Base-by-base conservation (phyloP, 2,797 vertebrate genomes). In the Gephyroberyx darwinii region DNA sequence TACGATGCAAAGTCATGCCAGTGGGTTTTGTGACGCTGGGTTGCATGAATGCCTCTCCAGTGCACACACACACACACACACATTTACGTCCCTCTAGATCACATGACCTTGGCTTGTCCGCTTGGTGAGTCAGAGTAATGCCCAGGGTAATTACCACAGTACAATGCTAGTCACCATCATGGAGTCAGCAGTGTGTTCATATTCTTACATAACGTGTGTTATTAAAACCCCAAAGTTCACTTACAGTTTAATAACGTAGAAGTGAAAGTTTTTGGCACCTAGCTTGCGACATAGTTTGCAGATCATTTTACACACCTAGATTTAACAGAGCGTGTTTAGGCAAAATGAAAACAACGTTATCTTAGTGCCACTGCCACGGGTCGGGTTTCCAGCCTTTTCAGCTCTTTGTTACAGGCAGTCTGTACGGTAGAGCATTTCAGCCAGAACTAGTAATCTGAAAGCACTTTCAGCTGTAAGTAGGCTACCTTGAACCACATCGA, bases 391-490 rank as follows among this genome's bases (percentile, higher is more conserved):
- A 54, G 5, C 10, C 51, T 59, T 60, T 76, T 71, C 71, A 2
- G 5, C 62, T 19, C 35, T 47, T 30, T 71, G 33, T 55, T 51
- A 31, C 19, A 54, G n/a, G 48, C 20, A 62, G 62, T 17, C 37
- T 60, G 48, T 51, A 37, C 30, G 62, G 63, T 60, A 52, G 31
- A 61, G 9, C 58, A 41, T 76, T 83, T 69, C 71, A 61, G 19
- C 72, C 51, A 7, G 13, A 78, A 62, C 56, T 54, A 68, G 74
- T 83, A 61, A 77, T 81, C 54, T 58, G 14, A 69, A 69, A 43
- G 26, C 48, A 31, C 60, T 74, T 8, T 14, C 45, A 73, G 70
- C 59, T n/a, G 30, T 63, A 35, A 58, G 35, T 62, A 5, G 35
- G 5, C 69, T 67, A 39, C 62, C 59, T 71, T 76, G 64, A 79